Conservation (phyloP, 2,113 vertebrate species). For the Pangasianodon hypophthalmus region DNA sequence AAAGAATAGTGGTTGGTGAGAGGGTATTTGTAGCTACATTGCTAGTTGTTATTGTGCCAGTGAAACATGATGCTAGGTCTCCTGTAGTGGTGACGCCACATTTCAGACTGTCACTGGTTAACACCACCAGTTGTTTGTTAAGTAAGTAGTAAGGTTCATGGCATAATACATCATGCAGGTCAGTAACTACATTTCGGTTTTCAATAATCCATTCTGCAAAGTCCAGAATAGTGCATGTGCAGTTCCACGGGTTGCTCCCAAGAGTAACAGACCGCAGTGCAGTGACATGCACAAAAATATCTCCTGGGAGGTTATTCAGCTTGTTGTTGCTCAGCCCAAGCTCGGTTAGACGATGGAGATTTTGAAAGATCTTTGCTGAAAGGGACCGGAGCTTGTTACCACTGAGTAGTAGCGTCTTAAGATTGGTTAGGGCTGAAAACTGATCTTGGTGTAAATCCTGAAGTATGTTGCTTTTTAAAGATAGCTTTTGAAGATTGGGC, state of each 20-base stretch:
- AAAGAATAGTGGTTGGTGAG: too few species aligned
- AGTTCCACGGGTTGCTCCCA: slow-evolving; percentile 80
- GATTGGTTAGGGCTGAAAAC: slow-evolving; percentile 71
- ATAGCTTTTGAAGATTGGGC: slow-evolving; percentile 73
- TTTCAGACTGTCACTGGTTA: slow-evolving; percentile 58
- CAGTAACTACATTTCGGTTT: slow-evolving; percentile 61
- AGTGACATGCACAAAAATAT: slow-evolving; percentile 59
- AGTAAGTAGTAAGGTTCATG: slow-evolving; percentile 47
- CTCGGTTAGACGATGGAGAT: slow-evolving; percentile 64
- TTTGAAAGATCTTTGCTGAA: slow-evolving; percentile 71
- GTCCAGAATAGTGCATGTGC: slow-evolving; percentile 76
- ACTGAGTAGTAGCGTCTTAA: slow-evolving; percentile 72
- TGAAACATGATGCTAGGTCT: not conserved
- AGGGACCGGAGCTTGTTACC: slow-evolving; percentile 71
- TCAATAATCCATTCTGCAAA: slow-evolving; percentile 76
- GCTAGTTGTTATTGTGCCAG: not conserved
- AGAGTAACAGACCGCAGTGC: slow-evolving; percentile 61
- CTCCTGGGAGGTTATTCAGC: slow-evolving; percentile 61
- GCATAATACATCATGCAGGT: slow-evolving; percentile 61
- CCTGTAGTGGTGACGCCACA: slow-evolving; percentile 23
- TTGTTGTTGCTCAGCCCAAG: slow-evolving; percentile 67
- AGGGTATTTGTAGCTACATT: not conserved
- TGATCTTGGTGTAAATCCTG: slow-evolving; percentile 70
- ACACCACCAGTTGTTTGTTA: slow-evolving; percentile 51
- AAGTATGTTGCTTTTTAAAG: slow-evolving; percentile 75